A percentile compares a stretch with the other conserved stretches of the same genome.
phyloP scores from a whole-genome alignment of 2,797 vertebrate species.

The Argentina silus region DNA sequence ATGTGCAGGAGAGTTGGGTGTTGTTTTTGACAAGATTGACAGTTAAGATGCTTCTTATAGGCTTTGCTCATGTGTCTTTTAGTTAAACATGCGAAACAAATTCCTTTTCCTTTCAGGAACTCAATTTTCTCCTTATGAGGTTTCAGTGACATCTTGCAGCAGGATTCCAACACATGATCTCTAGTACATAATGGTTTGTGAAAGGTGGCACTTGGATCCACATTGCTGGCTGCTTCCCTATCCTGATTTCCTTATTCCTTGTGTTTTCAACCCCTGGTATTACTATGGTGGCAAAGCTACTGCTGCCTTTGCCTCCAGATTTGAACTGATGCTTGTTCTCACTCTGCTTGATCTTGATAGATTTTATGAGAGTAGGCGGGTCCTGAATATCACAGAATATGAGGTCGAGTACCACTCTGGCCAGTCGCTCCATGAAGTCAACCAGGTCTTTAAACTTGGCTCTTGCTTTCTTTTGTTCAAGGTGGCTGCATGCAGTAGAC shows the following conservation, averaged over 20 bases:
- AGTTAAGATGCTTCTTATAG: conserved; percentile 9
- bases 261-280: no score
- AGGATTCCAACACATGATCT: conserved; percentile 13
- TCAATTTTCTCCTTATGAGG: conserved; percentile 29
- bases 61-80: conserved; percentile 26
- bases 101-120: conserved; percentile 5
- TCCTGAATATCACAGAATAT: conserved; percentile 8
- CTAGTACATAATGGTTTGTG: not conserved
- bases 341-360: not conserved
- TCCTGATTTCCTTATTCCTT: no score
- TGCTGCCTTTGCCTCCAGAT: not conserved
- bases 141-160: conserved; percentile 10
- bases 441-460: not conserved
- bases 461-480: not conserved
- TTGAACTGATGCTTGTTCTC: not conserved
- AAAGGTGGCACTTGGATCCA: no score
- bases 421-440: conserved; percentile 4
- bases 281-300: not conserved
- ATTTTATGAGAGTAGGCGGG: not conserved
- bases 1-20: conserved; percentile 23
- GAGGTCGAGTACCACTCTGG: conserved; percentile 1
- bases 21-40: conserved; percentile 11
- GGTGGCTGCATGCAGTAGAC: not conserved
- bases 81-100: conserved; percentile 24
- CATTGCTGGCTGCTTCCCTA: no score